A percentile compares a stretch with the other conserved stretches of the same genome.
Evolutionary conservation across 1,140 invertebrate genomes (phyloP).

Genomic region (Pseudomyrmex pallidus): DNA sequence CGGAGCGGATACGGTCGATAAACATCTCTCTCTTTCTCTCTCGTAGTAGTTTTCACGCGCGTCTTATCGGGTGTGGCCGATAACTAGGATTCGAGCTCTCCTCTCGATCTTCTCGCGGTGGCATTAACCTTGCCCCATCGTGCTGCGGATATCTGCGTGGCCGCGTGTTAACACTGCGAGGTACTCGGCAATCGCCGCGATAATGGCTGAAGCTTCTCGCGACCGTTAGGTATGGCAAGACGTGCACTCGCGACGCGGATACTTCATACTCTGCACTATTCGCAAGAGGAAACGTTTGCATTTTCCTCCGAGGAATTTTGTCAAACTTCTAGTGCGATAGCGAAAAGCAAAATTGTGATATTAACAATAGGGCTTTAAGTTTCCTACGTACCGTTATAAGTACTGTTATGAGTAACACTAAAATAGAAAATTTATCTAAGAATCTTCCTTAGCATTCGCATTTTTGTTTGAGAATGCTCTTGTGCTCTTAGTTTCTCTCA

Average conservation of each 20-base stretch:
- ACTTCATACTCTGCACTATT: conserved; percentile 8
- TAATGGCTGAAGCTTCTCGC: conserved; percentile 72
- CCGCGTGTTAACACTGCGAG: conserved; percentile 70
- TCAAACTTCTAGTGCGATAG: conserved; percentile 8
- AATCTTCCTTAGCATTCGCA: background rate
- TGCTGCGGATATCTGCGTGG: conserved; percentile 65
- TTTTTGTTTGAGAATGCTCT: background rate
- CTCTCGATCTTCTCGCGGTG: conserved; percentile 65
- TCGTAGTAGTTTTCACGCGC: background rate
- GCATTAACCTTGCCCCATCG: conserved; percentile 76
- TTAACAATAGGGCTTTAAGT: conserved; percentile 15
- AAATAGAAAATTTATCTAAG: background rate
- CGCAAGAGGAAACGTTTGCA: conserved; percentile 7
- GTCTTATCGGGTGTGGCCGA: conserved; percentile 71
- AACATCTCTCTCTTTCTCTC: conserved; percentile 1
- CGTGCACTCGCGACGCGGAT: conserved; percentile 35
- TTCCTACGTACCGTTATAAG: background rate
- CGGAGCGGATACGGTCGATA: background rate
- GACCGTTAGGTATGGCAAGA: conserved; percentile 76
- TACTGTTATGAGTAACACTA: background rate
- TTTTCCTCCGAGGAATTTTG: conserved; percentile 1
- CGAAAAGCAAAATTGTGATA: background rate
- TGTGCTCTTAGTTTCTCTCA: background rate
- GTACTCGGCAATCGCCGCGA: conserved; percentile 72
- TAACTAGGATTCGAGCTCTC: conserved; percentile 72